phyloP scores from a whole-genome alignment of 2,888 invertebrate species.

The Spisula subtruncata region DNA sequence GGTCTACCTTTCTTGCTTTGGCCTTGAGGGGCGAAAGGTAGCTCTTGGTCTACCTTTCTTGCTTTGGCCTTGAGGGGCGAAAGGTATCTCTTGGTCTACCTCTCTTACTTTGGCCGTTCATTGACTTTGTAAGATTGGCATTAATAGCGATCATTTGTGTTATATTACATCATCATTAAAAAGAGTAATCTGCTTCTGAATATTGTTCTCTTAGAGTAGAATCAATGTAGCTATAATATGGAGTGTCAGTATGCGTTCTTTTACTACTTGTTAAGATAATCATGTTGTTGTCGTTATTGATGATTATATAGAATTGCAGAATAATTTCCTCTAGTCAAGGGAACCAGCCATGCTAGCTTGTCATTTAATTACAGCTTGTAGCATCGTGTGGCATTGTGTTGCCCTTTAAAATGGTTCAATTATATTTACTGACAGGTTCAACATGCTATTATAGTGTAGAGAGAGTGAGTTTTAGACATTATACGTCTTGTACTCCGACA shows the following conservation, averaged over 20 bases:
- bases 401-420: conserved; percentile 46
- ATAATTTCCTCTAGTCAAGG: conserved; percentile 57
- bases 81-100: too few species aligned
- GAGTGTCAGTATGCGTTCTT: neutral
- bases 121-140: too few species aligned
- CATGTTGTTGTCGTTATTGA: conserved; percentile 51
- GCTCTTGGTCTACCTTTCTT: too few species aligned
- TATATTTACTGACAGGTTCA: conserved; percentile 34
- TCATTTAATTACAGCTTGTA: conserved; percentile 54
- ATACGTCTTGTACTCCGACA: neutral
- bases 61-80: too few species aligned
- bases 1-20: too few species aligned
- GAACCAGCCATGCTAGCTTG: conserved; percentile 57
- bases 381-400: conserved; percentile 17
- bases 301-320: conserved; percentile 60
- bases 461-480: conserved; percentile 27
- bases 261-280: conserved; percentile 43
- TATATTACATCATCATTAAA: too few species aligned
- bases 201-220: neutral
- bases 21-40: too few species aligned
- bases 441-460: conserved; percentile 28
- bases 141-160: too few species aligned
- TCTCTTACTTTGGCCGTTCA: too few species aligned
- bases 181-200: neutral
- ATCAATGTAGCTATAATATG: conserved; percentile 42